phyloP scores from a whole-genome alignment of 2,797 vertebrate species.

The Phrynocephalus vlangalii region DNA sequence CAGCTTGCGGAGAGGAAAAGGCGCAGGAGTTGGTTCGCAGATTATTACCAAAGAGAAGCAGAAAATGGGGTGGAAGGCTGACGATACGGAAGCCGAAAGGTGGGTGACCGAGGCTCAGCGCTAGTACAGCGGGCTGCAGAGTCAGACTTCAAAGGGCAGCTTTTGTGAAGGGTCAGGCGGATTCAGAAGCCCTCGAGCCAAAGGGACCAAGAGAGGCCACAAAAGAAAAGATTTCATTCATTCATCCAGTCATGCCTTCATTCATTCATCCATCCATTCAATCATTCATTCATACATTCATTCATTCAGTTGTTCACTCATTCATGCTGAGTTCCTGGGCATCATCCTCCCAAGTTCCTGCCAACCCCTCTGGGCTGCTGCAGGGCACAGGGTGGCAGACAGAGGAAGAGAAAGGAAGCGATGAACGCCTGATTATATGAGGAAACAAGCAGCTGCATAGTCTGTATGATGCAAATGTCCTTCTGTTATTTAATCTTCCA shows the following conservation, averaged over 20 bases:
- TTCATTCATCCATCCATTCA: no score
- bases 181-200: slow-evolving; percentile 41
- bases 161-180: slow-evolving; percentile 44
- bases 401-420: slow-evolving; percentile 63
- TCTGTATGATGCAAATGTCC: slow-evolving; percentile 54
- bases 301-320: slow-evolving; percentile 37
- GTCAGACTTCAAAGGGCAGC: slow-evolving; percentile 52
- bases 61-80: no score
- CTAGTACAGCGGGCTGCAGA: slow-evolving; percentile 41
- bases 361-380: slow-evolving; percentile 60
- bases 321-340: slow-evolving; percentile 53
- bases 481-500: slow-evolving; percentile 52
- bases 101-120: slow-evolving; percentile 4
- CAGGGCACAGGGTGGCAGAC: slow-evolving; percentile 3
- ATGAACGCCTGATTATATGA: slow-evolving; percentile 65
- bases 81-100: not conserved
- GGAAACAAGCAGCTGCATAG: slow-evolving; percentile 58
- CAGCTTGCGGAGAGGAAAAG: no score
- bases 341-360: slow-evolving; percentile 56
- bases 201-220: slow-evolving; percentile 40
- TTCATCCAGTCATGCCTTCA: no score
- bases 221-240: slow-evolving; percentile 54
- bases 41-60: no score
- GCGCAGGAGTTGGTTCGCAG: no score
- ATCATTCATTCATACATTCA: not conserved